A percentile compares a stretch with the other conserved stretches of the same genome.
These are phyloP conservation scores for Dolomedes plantarius DNA, from an alignment of 2,888 invertebrate genomes.

Conservation along the genomic window DNA sequence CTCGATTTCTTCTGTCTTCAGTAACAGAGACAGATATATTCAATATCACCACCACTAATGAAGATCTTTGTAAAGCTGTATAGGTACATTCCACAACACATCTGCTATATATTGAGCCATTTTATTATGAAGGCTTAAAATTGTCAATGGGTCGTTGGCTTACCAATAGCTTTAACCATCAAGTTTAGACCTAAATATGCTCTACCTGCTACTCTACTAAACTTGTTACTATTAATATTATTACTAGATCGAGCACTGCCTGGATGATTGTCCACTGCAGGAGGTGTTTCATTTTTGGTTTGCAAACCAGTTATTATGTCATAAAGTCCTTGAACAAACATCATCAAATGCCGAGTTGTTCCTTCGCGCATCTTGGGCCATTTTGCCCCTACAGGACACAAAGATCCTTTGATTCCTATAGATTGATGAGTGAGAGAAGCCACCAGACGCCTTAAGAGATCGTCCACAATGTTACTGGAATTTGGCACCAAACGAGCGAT, in stretches of 20 bases:
- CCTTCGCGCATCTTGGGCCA: slow-evolving; percentile 74
- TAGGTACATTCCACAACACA: not conserved
- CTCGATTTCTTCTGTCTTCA: not conserved
- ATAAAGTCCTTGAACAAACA: slow-evolving; percentile 70
- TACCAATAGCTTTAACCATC: slow-evolving; percentile 78
- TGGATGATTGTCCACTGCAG: slow-evolving; percentile 27
- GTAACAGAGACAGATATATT: not conserved
- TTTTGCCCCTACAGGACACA: slow-evolving; percentile 70
- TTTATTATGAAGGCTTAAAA: not conserved
- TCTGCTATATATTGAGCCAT: not conserved
- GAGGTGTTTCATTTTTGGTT: slow-evolving; percentile 3
- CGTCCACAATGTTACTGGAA: slow-evolving; percentile 80
- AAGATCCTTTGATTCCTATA: slow-evolving; percentile 78
- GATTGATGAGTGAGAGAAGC: slow-evolving; percentile 84
- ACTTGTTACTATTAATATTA: slow-evolving; percentile 45
- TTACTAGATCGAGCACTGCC: slow-evolving; percentile 23
- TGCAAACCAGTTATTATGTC: slow-evolving; percentile 57
- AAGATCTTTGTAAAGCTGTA: not conserved
- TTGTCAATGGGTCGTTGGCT: slow-evolving; percentile 53
- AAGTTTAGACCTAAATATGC: slow-evolving; percentile 68
- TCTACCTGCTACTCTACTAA: slow-evolving; percentile 64
- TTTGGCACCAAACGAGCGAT: slow-evolving; percentile 83
- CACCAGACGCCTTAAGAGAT: slow-evolving; percentile 82
- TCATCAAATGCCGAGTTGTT: slow-evolving; percentile 69
- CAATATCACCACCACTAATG: not conserved